phyloP scores from a whole-genome alignment of 2,888 invertebrate genomes.

The Frankliniella fusca region DNA sequence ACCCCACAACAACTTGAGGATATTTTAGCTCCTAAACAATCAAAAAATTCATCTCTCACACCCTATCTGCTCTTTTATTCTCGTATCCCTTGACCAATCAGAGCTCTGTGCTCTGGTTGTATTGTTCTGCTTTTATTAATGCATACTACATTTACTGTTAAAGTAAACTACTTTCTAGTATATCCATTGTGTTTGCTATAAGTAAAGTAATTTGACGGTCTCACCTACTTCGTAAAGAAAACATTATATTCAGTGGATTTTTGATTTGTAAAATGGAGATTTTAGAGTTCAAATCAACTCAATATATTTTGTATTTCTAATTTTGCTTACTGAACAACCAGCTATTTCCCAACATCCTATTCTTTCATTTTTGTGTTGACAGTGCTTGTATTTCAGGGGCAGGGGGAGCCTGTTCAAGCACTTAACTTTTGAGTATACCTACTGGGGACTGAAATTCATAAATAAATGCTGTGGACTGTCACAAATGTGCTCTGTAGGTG shows the following conservation, averaged over 20 bases:
- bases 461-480: neutral
- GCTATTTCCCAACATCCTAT: neutral
- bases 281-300: neutral
- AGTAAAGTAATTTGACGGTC: too few relatives aligned
- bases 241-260: neutral
- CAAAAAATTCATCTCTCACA: constrained; percentile 68
- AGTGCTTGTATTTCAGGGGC: neutral
- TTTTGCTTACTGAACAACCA: neutral
- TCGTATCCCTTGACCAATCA: constrained; percentile 6
- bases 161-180: too few relatives aligned
- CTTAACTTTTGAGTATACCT: neutral
- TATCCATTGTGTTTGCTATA: too few relatives aligned
- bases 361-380: neutral
- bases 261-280: neutral
- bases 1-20: constrained; percentile 73
- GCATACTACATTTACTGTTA: too few relatives aligned
- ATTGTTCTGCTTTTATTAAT: neutral
- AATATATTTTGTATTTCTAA: constrained; percentile 21
- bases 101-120: neutral
- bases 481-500: neutral
- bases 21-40: constrained; percentile 66
- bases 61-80: constrained; percentile 85
- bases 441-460: neutral
- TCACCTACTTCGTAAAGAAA: neutral
- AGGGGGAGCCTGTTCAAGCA: too few relatives aligned